Evolutionary conservation across 1,140 invertebrate species (phyloP).

Genomic region (Bombus sylvicola): DNA sequence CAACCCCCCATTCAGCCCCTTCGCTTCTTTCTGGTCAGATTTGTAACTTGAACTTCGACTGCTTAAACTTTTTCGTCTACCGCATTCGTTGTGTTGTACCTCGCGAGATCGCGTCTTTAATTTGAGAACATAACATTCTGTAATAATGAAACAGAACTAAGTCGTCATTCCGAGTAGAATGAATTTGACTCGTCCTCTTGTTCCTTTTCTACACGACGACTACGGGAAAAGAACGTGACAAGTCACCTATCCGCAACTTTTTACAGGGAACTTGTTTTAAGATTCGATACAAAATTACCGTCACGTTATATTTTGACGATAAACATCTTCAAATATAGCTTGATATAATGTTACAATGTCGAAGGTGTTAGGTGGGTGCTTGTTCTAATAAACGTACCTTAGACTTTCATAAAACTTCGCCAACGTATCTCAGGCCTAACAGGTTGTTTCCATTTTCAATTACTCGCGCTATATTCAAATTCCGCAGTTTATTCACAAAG

Average conservation of each 20-base stretch:
- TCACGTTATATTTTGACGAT: accelerated
- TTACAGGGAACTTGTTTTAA: too few relatives aligned
- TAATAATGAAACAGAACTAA: background rate
- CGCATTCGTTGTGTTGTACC: background rate
- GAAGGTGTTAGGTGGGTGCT: background rate
- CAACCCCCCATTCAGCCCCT: background rate
- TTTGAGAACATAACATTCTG: background rate
- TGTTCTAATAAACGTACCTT: background rate
- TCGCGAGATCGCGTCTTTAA: background rate
- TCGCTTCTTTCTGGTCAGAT: background rate
- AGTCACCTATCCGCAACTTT: too few relatives aligned
- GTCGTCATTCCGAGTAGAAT: background rate
- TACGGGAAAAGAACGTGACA: too few relatives aligned
- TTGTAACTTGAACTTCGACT: constrained; percentile 12
- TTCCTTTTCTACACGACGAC: background rate
- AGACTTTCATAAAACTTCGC: background rate
- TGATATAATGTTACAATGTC: background rate
- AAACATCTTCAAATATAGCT: too few relatives aligned
- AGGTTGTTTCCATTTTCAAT: background rate
- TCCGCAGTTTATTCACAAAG: too few relatives aligned
- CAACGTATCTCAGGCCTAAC: too few relatives aligned
- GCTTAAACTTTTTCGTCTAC: background rate
- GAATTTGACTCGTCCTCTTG: background rate
- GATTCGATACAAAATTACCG: too few relatives aligned
- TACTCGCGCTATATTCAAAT: background rate